These are phyloP conservation scores for Telmatherina bonti DNA, from an alignment of 2,797 vertebrate genomes.

Conservation along the genomic window DNA sequence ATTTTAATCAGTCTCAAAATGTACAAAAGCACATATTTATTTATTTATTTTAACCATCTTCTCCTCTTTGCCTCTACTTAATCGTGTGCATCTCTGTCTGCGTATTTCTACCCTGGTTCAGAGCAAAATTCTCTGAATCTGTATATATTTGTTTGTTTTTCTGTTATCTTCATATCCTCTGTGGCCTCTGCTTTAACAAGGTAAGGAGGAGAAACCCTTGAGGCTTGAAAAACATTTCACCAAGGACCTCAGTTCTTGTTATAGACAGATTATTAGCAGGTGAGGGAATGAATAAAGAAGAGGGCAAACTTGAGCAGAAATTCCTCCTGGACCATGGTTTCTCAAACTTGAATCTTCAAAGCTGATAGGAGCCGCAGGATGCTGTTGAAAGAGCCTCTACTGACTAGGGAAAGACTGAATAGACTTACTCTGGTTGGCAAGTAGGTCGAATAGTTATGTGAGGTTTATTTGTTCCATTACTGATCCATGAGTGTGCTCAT, in stretches of 20 bases:
- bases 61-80: neutral
- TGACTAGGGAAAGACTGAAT: conserved; percentile 50
- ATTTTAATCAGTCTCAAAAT: conserved; percentile 18
- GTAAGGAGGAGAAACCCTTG: conserved; percentile 37
- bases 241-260: conserved; percentile 54
- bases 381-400: conserved; percentile 56
- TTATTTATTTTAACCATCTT: neutral
- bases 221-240: conserved; percentile 59
- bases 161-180: conserved; percentile 34
- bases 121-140: conserved; percentile 21
- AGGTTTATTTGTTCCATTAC: conserved; percentile 41
- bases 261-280: conserved; percentile 68
- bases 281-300: conserved; percentile 64
- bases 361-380: conserved; percentile 52
- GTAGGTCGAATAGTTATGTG: conserved; percentile 66
- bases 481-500: conserved; percentile 27
- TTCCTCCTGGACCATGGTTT: conserved; percentile 59
- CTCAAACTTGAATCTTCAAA: conserved; percentile 71
- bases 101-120: neutral
- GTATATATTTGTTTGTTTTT: conserved; percentile 50
- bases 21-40: neutral
- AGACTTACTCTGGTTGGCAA: conserved; percentile 53
- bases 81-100: neutral
- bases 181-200: conserved; percentile 26
- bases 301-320: conserved; percentile 58